A percentile compares a stretch with the other conserved stretches of the same genome.
These are phyloP conservation scores for Lithophane socia DNA, from an alignment of 2,888 invertebrate species.

Conservation along the genomic window DNA sequence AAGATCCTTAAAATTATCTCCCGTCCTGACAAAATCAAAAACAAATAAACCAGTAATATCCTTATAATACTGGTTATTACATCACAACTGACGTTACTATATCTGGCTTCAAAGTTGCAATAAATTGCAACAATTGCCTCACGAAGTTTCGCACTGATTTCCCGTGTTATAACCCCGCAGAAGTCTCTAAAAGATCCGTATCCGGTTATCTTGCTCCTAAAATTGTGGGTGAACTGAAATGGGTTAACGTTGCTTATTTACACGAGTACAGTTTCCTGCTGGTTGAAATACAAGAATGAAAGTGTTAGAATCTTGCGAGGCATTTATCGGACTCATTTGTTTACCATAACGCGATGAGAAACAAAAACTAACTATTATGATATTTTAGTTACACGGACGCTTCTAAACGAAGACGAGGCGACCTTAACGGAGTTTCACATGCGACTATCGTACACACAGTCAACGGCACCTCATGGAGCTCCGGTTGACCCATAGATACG, in stretches of 20 bases:
- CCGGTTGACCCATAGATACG: background rate
- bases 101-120: conserved; percentile 21
- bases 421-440: background rate
- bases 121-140: conserved; percentile 45
- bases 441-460: no score
- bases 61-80: background rate
- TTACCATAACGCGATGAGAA: background rate
- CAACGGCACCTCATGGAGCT: background rate
- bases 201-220: conserved; percentile 54
- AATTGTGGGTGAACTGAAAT: conserved; percentile 60
- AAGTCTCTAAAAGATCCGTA: conserved; percentile 51
- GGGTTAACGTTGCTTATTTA: conserved; percentile 39
- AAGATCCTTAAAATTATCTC: background rate
- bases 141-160: conserved; percentile 41
- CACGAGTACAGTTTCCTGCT: background rate
- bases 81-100: background rate
- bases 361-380: no score
- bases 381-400: background rate
- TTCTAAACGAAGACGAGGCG: background rate
- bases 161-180: conserved; percentile 31
- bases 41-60: background rate
- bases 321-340: background rate
- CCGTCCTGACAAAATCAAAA: background rate
- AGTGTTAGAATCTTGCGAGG: background rate
- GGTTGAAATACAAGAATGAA: background rate